Evolutionary conservation across 2,888 invertebrate species (phyloP).

Genomic region (Diadegma fenestrale): DNA sequence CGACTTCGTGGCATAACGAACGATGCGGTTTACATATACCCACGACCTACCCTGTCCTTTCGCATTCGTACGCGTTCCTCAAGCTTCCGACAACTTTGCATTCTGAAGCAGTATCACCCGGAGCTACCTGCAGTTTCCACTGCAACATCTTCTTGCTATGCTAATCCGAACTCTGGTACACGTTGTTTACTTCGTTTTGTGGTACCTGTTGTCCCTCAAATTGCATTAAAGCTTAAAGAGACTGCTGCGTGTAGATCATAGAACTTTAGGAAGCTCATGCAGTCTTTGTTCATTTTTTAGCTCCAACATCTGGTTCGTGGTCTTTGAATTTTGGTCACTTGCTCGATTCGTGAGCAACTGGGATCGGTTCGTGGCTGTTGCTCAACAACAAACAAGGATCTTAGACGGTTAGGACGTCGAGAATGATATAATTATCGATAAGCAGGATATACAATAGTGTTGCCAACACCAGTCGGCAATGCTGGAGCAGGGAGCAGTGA

Average conservation of each 20-base stretch:
- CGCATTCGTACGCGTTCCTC: constrained; percentile 16
- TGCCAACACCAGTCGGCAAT: constrained; percentile 23
- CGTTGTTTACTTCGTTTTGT: constrained; percentile 5
- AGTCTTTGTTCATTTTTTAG: not conserved
- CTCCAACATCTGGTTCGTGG: not conserved
- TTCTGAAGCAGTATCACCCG: constrained; percentile 44
- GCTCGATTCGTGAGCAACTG: not conserved
- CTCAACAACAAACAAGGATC: not conserved
- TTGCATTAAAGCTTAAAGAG: not conserved
- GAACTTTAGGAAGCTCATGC: not conserved
- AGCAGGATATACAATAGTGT: constrained; percentile 13
- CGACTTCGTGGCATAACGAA: constrained; percentile 60
- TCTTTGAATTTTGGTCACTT: not conserved
- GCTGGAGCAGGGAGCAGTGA: constrained; percentile 4
- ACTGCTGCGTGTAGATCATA: not conserved
- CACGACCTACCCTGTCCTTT: constrained; percentile 14
- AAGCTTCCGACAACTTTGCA: constrained; percentile 30
- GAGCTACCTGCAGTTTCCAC: constrained; percentile 14
- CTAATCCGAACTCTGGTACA: constrained; percentile 11
- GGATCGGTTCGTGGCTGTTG: not conserved
- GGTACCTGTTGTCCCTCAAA: not conserved
- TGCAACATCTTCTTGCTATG: constrained; percentile 11
- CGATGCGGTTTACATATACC: constrained; percentile 28
- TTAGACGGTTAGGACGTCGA: constrained; percentile 24
- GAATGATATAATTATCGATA: constrained; percentile 7